Base-by-base conservation (phyloP, 2,888 invertebrate species). In the Drosophila neonasuta region DNA sequence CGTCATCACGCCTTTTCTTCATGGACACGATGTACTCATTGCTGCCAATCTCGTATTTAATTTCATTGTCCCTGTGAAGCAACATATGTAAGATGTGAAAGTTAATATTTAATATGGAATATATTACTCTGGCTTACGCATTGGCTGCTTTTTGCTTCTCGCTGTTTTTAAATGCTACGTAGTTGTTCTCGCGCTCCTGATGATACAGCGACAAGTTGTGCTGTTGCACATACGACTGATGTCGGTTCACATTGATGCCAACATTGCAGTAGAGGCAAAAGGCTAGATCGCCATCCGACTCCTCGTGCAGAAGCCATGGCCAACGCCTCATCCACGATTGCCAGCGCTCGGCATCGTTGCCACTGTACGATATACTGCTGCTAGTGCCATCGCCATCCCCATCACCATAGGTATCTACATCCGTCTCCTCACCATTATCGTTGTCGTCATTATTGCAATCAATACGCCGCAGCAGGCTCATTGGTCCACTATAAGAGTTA, bases 261-360 rank as follows among this genome's bases (percentile, higher is more conserved):
- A 76, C 69, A 29, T 87, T 88, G 64, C 89, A 89, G 46, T 89
- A 89, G 2, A 89, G 66, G 6, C 89, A 89, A 30, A 79, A 87
- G 2, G 81, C 89, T 3, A 62, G 77, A n/a, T 58, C 58, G 9
- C 80, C 83, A 15, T 86, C 83, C 2, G 62, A 54, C 1, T 81
- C 73, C 24, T 86, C 87, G 20, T 87, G 88, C 9, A 89, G 66
- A n/a, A 89, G 44, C 89, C 89, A 89, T 0, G 79, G 74, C 63
- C 73, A 86, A 6, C 83, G 83, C n/a, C 74, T 80, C 68, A 84
- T 79, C 89, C 88, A 88, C 3, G 74, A 51, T 3, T 61, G 63
- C 73, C 75, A 84, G 7, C 63, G 78, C 45, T 70, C 55, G 17
- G 29, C 52, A 9, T 29, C 51, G n/a, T n/a, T 62, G 39, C 15